Evolutionary conservation across 1,140 invertebrate genomes (phyloP).

Genomic region (Araneus ventricosus): DNA sequence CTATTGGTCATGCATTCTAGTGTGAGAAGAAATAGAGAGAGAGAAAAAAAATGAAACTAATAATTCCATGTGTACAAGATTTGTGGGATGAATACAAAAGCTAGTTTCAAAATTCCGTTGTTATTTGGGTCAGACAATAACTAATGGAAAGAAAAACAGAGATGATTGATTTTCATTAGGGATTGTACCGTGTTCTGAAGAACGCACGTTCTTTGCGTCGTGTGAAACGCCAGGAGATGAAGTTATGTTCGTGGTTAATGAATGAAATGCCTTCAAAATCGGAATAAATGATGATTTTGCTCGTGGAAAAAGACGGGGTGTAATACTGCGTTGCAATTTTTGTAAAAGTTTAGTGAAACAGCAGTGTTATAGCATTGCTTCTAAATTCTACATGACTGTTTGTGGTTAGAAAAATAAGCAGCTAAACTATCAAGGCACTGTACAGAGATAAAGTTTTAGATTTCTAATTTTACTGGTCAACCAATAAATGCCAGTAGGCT

Average conservation of each 20-base stretch:
- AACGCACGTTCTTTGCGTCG: neutral
- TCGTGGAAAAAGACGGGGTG: too few relatives aligned
- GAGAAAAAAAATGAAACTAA: neutral
- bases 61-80: constrained; percentile 1
- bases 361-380: too few relatives aligned
- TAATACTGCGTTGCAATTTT: too few relatives aligned
- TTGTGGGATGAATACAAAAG: constrained; percentile 34
- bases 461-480: too few relatives aligned
- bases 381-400: too few relatives aligned
- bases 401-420: too few relatives aligned
- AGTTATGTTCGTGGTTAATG: neutral
- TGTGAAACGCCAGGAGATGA: neutral
- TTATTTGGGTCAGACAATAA: constrained; percentile 63
- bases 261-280: neutral
- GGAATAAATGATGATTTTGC: too few relatives aligned
- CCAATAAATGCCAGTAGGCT: too few relatives aligned
- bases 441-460: too few relatives aligned
- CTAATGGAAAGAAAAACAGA: constrained; percentile 32
- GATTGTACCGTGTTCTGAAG: neutral
- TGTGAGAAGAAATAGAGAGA: neutral
- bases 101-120: constrained; percentile 36
- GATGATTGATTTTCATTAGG: constrained; percentile 53
- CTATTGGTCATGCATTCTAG: constrained; percentile 61
- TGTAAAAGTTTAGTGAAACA: too few relatives aligned
- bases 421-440: too few relatives aligned